These are phyloP conservation scores for Drosophila pseudotalamancana DNA, from an alignment of 2,888 invertebrate genomes.

Conservation along the genomic window DNA sequence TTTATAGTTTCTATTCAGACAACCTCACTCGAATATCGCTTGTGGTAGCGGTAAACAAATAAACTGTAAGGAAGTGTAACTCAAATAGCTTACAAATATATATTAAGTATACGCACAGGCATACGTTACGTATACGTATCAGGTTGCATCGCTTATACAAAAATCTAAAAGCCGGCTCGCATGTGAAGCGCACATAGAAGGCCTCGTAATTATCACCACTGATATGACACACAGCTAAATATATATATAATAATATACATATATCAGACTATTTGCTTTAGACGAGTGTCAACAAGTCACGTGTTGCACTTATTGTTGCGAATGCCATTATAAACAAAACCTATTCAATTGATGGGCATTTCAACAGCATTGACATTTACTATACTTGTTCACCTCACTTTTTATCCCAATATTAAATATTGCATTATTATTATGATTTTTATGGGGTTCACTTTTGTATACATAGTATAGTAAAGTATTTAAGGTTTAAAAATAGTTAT, in stretches of 20 bases:
- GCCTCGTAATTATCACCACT: slow-evolving; percentile 51
- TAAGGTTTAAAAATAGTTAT: no score
- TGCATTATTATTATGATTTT: no score
- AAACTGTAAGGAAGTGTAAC: slow-evolving; percentile 3
- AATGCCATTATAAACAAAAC: slow-evolving; percentile 23
- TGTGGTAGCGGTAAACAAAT: slow-evolving; percentile 7
- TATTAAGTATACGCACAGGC: not conserved
- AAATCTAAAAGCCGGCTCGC: slow-evolving; percentile 27
- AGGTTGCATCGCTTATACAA: slow-evolving; percentile 11
- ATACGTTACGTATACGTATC: slow-evolving; percentile 40
- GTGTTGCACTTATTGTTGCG: slow-evolving; percentile 46
- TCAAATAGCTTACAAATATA: slow-evolving; percentile 1
- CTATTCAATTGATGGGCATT: slow-evolving; percentile 14
- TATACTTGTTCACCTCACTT: not conserved
- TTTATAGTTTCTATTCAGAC: not conserved
- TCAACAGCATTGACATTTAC: no score
- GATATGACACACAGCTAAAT: slow-evolving; percentile 28
- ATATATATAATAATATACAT: not conserved
- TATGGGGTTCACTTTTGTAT: no score
- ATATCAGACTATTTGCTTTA: slow-evolving; percentile 12
- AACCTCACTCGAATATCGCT: slow-evolving; percentile 15
- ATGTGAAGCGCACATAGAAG: slow-evolving; percentile 4
- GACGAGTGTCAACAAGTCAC: slow-evolving; percentile 44
- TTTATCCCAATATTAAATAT: no score
- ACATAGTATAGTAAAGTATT: no score